Base-by-base conservation (phyloP, 2,113 vertebrate genomes). In the Macrotus californicus region DNA sequence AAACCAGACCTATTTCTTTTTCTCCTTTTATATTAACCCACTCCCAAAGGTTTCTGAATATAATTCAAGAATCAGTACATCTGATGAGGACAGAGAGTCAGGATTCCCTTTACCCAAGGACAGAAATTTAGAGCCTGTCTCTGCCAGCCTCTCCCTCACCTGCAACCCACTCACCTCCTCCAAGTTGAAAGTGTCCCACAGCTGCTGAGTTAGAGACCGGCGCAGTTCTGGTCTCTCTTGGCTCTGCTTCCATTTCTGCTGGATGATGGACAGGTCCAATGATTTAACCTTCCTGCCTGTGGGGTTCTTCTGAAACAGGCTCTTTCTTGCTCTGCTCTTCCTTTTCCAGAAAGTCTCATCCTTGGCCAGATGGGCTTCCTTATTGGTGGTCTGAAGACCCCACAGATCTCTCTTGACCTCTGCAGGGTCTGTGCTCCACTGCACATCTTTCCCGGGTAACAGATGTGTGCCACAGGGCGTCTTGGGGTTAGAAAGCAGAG, bases 101-200 rank as follows among this genome's bases (percentile, higher is more conserved):
- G 64, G 15, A 89, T 76, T 79, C 72, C n/a, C 6, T 96, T 94
- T 87, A 9, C 48, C 22, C 26, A 52, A 70, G 14, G 34, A 18
- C 2, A 79, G 86, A 59, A 87, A 88, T 72, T 39, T 52, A 82
- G 18, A 72, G 13, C 3, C 31, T 52, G 83, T 72, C 70, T 87
- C 29, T 76, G 39, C 70, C 14, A 0, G 39, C 0, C 13, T 41
- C 12, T 48, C 0, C 14, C 26, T 91, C 34, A 80, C 31, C 26
- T 81, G 52, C 52, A 84, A 41, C 3, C 4, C 18, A 93, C 97
- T 85, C 97, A 99, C 98, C 98, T 99, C 98, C 80, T 99, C 98
- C 72, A 98, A 95, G 93, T 99, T 98, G 43, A 98, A 98, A 56
- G 98, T 98, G 83, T 98, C 98, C 39, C 52, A 94, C 54, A 97